phyloP scores from a whole-genome alignment of 1,140 invertebrate species.

The Pogonus chalceus region DNA sequence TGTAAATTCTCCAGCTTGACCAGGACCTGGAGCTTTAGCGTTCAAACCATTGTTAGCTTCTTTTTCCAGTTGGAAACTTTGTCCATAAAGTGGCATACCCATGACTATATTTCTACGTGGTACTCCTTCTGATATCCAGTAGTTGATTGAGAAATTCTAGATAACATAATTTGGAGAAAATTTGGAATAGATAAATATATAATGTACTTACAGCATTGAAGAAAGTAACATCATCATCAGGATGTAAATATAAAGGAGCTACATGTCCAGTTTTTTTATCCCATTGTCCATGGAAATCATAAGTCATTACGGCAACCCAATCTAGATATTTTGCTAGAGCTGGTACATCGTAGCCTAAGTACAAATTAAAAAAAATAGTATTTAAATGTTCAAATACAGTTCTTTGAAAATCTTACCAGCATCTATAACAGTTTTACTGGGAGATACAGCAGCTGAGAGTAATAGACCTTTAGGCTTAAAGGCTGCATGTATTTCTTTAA shows the following conservation, averaged over 20 bases:
- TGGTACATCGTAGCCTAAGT: slow-evolving; percentile 63
- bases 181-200: neutral
- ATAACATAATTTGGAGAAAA: slow-evolving; percentile 12
- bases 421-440: slow-evolving; percentile 80
- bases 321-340: slow-evolving; percentile 63
- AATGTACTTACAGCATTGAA: slow-evolving; percentile 49
- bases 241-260: slow-evolving; percentile 68
- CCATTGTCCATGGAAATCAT: slow-evolving; percentile 80
- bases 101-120: slow-evolving; percentile 70
- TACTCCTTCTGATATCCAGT: slow-evolving; percentile 78
- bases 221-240: slow-evolving; percentile 62
- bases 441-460: slow-evolving; percentile 75
- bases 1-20: slow-evolving; percentile 71
- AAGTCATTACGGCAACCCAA: slow-evolving; percentile 77
- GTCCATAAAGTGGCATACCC: slow-evolving; percentile 86
- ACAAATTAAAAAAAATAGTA: neutral
- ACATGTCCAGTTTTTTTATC: slow-evolving; percentile 77
- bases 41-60: slow-evolving; percentile 56
- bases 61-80: slow-evolving; percentile 61
- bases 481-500: slow-evolving; percentile 61
- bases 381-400: neutral
- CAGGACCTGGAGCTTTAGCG: slow-evolving; percentile 59
- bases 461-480: slow-evolving; percentile 64
- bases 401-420: slow-evolving; percentile 35
- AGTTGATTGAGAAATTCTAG: slow-evolving; percentile 76